Percentiles rank a stretch among this genome's conserved stretches.
Conservation (phyloP, 30 jellyfish, hydroid and myxozoan genomes). For the Turritopsis rubra region DNA sequence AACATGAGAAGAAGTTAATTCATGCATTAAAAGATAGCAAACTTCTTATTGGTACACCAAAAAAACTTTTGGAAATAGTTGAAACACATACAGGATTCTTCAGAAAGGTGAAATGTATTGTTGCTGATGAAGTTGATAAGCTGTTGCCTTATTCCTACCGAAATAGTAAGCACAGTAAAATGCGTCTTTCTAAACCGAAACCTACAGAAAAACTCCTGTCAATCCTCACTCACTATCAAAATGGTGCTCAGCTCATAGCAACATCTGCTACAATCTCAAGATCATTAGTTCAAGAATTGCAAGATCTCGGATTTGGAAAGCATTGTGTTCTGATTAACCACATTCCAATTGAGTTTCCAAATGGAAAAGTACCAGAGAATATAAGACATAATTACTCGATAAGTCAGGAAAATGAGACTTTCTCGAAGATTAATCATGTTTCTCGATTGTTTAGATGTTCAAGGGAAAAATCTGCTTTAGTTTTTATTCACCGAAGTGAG, state of each 20-base stretch:
- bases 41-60: constrained; percentile 81
- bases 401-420: constrained; percentile 4
- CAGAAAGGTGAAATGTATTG: constrained; percentile 50
- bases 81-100: constrained; percentile 53
- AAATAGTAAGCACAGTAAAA: constrained; percentile 27
- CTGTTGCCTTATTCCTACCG: constrained; percentile 55
- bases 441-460: constrained; percentile 6
- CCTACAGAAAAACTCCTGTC: constrained; percentile 59
- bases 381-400: constrained; percentile 39
- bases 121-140: constrained; percentile 86
- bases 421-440: constrained; percentile 2
- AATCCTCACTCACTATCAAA: constrained; percentile 22
- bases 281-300: constrained; percentile 42
- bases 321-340: constrained; percentile 35
- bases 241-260: constrained; percentile 56
- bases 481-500: constrained; percentile 61
- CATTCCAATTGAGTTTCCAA: constrained; percentile 24
- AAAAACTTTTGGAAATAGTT: constrained; percentile 43
- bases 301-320: constrained; percentile 64
- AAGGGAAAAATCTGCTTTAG: constrained; percentile 40
- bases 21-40: constrained; percentile 36
- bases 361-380: constrained; percentile 51
- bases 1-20: constrained; percentile 32
- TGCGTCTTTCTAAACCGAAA: constrained; percentile 49
- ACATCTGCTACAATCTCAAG: constrained; percentile 77